Conservation (phyloP, 2,888 invertebrate species). For the Agriopis leucophaearia region DNA sequence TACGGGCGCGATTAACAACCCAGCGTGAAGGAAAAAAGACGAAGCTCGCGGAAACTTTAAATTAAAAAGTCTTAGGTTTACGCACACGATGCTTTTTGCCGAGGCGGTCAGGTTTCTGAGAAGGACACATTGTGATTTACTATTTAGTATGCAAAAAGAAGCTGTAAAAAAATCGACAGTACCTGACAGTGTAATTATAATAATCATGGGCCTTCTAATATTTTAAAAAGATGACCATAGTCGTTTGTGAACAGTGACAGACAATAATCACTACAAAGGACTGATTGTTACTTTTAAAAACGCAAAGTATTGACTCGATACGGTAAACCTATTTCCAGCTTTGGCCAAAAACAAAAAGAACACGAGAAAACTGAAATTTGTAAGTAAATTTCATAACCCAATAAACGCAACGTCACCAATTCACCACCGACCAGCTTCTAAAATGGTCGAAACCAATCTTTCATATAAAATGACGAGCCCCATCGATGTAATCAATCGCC, state of each 20-base stretch:
- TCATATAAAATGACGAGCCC: conserved; percentile 11
- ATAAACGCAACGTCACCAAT: not conserved
- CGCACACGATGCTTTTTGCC: conserved; percentile 13
- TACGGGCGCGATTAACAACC: conserved; percentile 10
- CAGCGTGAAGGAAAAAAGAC: conserved; percentile 19
- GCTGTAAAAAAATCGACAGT: too few species aligned
- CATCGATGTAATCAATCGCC: conserved; percentile 20
- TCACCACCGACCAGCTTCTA: not conserved
- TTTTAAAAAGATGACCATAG: too few species aligned
- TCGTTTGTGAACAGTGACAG: too few species aligned
- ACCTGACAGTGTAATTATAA: too few species aligned
- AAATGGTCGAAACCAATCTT: not conserved
- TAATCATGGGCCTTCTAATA: too few species aligned
- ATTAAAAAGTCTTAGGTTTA: conserved; percentile 1
- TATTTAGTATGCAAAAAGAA: too few species aligned
- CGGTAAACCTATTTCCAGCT: not conserved
- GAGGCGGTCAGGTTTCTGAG: not conserved
- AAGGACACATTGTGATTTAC: not conserved
- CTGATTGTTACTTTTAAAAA: not conserved
- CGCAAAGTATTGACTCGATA: not conserved
- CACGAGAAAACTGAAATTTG: not conserved
- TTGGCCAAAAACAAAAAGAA: not conserved
- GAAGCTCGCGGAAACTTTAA: conserved; percentile 11
- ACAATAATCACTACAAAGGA: not conserved
- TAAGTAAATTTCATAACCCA: not conserved